Evolutionary conservation across 2,797 vertebrate genomes (phyloP), one percentile per base, ranked within the genome.

Genomic region (Sebastes hubbsi): DNA sequence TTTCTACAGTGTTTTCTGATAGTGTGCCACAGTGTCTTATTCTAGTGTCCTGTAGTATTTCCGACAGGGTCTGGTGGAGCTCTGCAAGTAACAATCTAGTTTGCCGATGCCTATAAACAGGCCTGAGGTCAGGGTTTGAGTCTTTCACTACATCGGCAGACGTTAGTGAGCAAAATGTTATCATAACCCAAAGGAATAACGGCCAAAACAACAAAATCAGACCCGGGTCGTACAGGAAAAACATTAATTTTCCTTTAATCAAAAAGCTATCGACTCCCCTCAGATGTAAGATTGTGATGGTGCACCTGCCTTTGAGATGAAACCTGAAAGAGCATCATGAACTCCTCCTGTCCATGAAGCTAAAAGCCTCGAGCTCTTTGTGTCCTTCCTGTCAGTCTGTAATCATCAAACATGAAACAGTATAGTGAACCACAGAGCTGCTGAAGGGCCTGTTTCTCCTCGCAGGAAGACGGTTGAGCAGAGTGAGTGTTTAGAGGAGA

Each of bases 381-480:
- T 83, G 72, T 82, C 72, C 27, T 49, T 62, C 60, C 66, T 72
- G 34, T 82, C 69, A 64, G 84, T 70, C 61, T 72, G 58, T 78
- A 81, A 86, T 77, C 77, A 86, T 75, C 49, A 46, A 63, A 86
- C 68, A 77, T 81, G 61, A 83, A 84, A 84, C 70, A 3, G 27
- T 32, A 27, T 42, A 25, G 34, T 64, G 52, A 76, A 81, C 6
- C 25, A 16, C 36, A 49, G 67, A 66, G 72, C 46, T 55, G n/a
- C 62, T 71, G 72, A 79, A 54, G 75, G 59, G 62, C 42, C 78
- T 1, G 12, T 54, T 70, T 75, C 77, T 67, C 56, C 72, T 74
- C 36, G 2, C 34, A 75, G 78, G 61, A 75, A 36, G 38, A 70
- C 36, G 18, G 24, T 24, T 30, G 56, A 72, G 38, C 30, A 42